A percentile compares a stretch with the other conserved stretches of the same genome.
Evolutionary conservation across 2,113 vertebrate species (phyloP).

Genomic region (Castor canadensis): DNA sequence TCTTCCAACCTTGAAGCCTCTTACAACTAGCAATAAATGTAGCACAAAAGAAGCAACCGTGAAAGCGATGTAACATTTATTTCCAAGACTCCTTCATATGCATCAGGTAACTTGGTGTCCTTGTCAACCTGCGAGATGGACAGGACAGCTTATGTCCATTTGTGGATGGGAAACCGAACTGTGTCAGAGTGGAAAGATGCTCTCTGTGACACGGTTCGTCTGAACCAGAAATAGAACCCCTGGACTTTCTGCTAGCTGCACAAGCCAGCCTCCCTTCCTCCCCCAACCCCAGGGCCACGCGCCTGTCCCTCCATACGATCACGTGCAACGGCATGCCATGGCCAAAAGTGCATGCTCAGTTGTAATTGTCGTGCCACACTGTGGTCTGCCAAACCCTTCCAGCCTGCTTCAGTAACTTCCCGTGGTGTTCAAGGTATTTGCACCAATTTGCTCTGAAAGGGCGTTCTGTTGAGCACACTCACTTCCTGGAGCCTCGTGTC

Average conservation of each 20-base stretch:
- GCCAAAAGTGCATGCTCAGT: background rate
- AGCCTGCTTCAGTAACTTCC: background rate
- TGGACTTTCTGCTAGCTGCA: accelerated
- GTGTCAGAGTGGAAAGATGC: background rate
- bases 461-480: conserved; percentile 18
- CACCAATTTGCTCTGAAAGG: conserved; percentile 47
- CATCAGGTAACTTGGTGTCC: background rate
- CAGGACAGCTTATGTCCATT: background rate
- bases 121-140: background rate
- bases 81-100: background rate
- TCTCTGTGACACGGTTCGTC: background rate
- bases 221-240: background rate
- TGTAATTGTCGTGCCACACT: background rate
- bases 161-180: background rate
- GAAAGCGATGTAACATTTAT: background rate
- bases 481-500: background rate
- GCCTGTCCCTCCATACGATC: background rate
- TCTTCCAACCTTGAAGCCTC: background rate
- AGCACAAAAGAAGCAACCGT: accelerated
- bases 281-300: background rate
- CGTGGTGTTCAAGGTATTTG: conserved; percentile 5
- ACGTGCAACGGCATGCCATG: background rate
- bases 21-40: accelerated
- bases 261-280: accelerated
- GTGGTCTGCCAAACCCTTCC: conserved; percentile 10